Evolutionary conservation across 2,888 invertebrate species (phyloP), one percentile per base, ranked within the genome.

Genomic region (Yponomeuta sedellus): DNA sequence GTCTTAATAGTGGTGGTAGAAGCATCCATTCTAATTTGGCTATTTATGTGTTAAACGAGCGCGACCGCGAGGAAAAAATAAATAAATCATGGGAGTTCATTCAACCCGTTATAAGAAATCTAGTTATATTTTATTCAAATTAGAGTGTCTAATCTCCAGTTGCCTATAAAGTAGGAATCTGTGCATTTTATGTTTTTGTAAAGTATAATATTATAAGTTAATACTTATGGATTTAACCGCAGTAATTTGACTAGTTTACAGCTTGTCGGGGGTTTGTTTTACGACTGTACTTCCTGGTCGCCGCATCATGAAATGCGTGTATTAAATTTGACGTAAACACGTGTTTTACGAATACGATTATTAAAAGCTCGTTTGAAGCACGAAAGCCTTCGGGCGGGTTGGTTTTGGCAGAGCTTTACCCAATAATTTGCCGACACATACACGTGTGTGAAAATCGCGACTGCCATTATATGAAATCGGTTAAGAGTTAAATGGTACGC

Each of bases 401-500:
- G 44, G 12, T 52, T 52, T 52, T 52, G 44, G 44, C 16, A 16
- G 16, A 52, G 44, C 44, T 52, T 52, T 16, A 52, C 44, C 44
- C 44, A 16, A 3, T 16, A 52, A 52, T 52, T 52, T 52, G 44
- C 44, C 44, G 44, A 52, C 44, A 52, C 44, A 0, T 52, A 52
- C 44, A 16, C 44, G 44, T 52, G 44, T 52, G 44, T 52, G 44
- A 52, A 52, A 52, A 52, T 16, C 44, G 44, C 44, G 44, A 52
- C 16, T 52, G 44, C 44, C 44, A 52, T 52, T 52, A 52, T 52
- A 16, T 16, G 44, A 5, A 52, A 52, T 52, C 44, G 44, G 44
- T 52, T 52, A 52, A 52, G 44, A 52, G 44, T 52, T 52, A 52
- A 52, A 52, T 52, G 44, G 44, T 52, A 16, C 44, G 44, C 44